These are phyloP conservation scores for Odontesthes bonariensis DNA, from an alignment of 2,113 vertebrate species.

Conservation along the genomic window DNA sequence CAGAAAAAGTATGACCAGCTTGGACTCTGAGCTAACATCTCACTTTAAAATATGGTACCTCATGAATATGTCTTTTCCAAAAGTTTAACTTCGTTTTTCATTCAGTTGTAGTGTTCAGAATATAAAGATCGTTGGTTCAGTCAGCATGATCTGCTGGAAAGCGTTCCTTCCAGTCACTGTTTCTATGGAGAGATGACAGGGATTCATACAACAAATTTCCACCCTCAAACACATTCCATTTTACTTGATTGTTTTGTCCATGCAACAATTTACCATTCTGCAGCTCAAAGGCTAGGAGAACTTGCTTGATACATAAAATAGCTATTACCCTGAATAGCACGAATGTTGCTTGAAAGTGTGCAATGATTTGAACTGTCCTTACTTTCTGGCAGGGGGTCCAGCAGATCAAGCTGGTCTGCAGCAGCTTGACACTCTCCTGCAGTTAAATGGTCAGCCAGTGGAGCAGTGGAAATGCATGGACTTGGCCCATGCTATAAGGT, in stretches of 20 bases:
- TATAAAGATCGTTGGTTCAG: too few species aligned
- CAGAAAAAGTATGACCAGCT: neutral
- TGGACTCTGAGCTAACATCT: neutral
- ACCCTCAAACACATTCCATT: neutral
- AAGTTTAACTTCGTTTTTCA: too few species aligned
- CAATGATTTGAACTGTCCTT: conserved; percentile 6
- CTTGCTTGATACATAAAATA: neutral
- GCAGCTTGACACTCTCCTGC: conserved; percentile 91
- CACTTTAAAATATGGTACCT: too few species aligned
- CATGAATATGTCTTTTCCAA: too few species aligned
- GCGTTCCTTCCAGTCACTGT: too few species aligned
- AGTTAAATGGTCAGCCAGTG: conserved; percentile 92
- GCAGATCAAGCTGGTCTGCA: conserved; percentile 93
- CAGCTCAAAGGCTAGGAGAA: neutral
- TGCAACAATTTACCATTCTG: neutral
- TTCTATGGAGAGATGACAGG: too few species aligned
- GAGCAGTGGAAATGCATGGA: conserved; percentile 97
- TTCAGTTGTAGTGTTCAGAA: too few species aligned
- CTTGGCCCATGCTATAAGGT: conserved; percentile 94
- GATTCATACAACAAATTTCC: too few species aligned
- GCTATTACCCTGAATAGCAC: neutral
- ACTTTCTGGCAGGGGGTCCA: conserved; percentile 86
- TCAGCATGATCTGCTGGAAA: too few species aligned
- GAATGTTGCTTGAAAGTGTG: neutral
- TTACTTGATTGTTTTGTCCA: neutral